A percentile compares a stretch with the other conserved stretches of the same genome.
These are phyloP conservation scores for Olivierus martensii DNA, from an alignment of 1,140 invertebrate species.

Conservation along the genomic window DNA sequence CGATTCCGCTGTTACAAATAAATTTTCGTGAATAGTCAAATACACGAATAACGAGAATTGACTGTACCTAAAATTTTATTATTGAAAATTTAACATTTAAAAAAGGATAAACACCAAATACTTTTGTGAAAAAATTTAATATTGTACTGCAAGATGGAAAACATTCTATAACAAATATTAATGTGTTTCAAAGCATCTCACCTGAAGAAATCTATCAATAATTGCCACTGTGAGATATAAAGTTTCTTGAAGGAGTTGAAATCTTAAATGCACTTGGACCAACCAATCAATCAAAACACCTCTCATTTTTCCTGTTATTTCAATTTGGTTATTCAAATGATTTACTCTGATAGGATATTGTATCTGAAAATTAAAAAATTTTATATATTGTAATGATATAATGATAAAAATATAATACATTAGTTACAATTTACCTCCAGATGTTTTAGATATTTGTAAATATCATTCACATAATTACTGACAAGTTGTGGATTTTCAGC, in stretches of 20 bases:
- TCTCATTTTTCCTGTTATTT: constrained; percentile 72
- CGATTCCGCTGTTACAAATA: no score
- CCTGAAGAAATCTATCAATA: constrained; percentile 82
- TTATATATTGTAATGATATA: not conserved
- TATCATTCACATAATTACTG: constrained; percentile 67
- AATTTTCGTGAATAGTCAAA: no score
- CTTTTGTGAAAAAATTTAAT: no score
- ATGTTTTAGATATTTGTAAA: constrained; percentile 58
- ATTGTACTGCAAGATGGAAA: no score
- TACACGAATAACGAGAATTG: no score
- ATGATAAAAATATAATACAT: not conserved
- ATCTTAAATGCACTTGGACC: constrained; percentile 79
- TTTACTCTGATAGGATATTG: constrained; percentile 11
- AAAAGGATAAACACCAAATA: no score
- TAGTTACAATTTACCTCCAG: constrained; percentile 44
- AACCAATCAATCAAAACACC: constrained; percentile 84
- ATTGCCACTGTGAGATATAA: constrained; percentile 76
- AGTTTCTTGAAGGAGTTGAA: constrained; percentile 77
- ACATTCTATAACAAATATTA: no score
- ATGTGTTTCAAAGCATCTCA: constrained; percentile 29
- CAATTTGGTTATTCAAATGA: constrained; percentile 20
- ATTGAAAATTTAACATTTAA: no score
- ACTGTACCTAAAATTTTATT: no score
- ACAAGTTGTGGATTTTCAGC: constrained; percentile 58
- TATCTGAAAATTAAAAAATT: constrained; percentile 4